Evolutionary conservation across 2,113 vertebrate genomes (phyloP).

Genomic region (western clawed frog (Xenopus tropicalis)): UCB_Xtro_10.0 CM004445.2:4937001-4937500

Average conservation of each 20-base stretch:
- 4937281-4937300: conserved; percentile 97
- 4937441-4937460: too few relatives aligned
- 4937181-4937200: conserved; percentile 86
- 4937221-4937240: conserved; percentile 92
- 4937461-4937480: too few relatives aligned
- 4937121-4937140: conserved; percentile 65
- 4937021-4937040: conserved; percentile 63
- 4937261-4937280: conserved; percentile 95
- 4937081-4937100: conserved; percentile 71
- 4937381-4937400: not conserved
- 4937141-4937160: conserved; percentile 98
- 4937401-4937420: too few relatives aligned
- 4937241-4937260: conserved; percentile 98
- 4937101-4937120: conserved; percentile 73
- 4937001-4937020: conserved; percentile 62
- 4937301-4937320: conserved; percentile 96
- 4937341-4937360: conserved; percentile 93
- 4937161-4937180: conserved; percentile 87
- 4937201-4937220: conserved; percentile 97
- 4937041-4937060: conserved; percentile 76
- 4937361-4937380: conserved; percentile 40
- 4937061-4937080: conserved; percentile 69
- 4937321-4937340: conserved; percentile 96
- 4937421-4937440: too few relatives aligned
- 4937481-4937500: too few relatives aligned